Percentiles rank a stretch among this genome's conserved stretches.
phyloP scores from a whole-genome alignment of 2,797 vertebrate genomes.

The Pogoniulus pusillus region DNA sequence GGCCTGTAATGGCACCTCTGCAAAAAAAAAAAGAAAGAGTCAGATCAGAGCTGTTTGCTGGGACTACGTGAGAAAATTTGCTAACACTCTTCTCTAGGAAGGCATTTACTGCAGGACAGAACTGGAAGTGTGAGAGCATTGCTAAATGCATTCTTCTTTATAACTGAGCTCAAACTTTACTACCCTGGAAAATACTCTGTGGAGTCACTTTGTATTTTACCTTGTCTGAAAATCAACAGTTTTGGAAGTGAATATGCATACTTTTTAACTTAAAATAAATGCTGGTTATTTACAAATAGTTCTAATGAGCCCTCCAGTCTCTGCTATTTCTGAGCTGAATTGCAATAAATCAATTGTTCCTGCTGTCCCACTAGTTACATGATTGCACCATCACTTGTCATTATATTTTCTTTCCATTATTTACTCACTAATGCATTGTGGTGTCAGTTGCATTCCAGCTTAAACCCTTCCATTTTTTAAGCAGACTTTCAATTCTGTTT shows the following conservation, averaged over 20 bases:
- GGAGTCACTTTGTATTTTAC: not conserved
- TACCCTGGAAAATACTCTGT: not conserved
- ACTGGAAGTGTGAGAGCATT: not conserved
- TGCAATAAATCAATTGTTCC: not conserved
- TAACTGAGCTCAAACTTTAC: slow-evolving; percentile 14
- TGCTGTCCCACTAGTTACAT: not conserved
- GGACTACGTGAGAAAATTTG: not conserved
- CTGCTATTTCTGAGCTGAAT: not conserved
- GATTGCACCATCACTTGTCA: not conserved
- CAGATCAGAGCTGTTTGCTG: not conserved
- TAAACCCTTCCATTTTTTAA: not conserved
- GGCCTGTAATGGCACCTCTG: not conserved
- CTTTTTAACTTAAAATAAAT: not conserved
- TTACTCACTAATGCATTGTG: not conserved
- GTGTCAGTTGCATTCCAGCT: not conserved
- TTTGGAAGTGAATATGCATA: not conserved
- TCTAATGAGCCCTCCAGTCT: not conserved
- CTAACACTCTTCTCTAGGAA: not conserved
- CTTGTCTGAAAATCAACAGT: not conserved
- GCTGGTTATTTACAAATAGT: not conserved
- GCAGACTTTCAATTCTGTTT: not conserved
- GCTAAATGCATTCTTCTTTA: not conserved
- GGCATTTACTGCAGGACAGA: slow-evolving; percentile 5
- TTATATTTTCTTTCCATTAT: not conserved
- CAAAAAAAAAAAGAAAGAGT: not conserved